phyloP scores from a whole-genome alignment of 2,888 invertebrate species.

The Perdita meconis region DNA sequence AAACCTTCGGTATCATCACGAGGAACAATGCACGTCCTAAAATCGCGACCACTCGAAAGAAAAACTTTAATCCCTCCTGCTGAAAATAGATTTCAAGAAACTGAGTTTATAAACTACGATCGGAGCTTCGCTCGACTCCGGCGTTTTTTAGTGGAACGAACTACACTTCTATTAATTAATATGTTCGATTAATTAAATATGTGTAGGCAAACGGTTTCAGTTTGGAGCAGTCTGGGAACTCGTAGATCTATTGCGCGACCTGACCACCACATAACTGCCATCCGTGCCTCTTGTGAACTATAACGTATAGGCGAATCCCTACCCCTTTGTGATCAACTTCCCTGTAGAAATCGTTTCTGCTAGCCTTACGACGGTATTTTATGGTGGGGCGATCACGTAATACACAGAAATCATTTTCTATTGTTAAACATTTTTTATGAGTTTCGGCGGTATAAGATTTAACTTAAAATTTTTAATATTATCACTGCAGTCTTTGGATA shows the following conservation, averaged over 20 bases:
- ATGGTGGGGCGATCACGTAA: background rate
- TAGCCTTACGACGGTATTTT: background rate
- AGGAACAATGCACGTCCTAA: conserved; percentile 14
- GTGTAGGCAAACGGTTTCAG: background rate
- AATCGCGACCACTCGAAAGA: conserved; percentile 23
- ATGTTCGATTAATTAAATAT: background rate
- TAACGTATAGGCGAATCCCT: conserved; percentile 47
- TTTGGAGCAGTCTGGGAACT: background rate
- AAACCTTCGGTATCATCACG: conserved; percentile 48
- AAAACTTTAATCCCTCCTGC: conserved; percentile 1
- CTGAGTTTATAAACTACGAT: too few species aligned
- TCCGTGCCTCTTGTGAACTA: conserved; percentile 29
- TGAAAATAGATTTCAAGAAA: conserved; percentile 55
- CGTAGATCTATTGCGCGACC: conserved; percentile 8
- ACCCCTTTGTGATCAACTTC: conserved; percentile 22
- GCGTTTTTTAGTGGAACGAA: background rate
- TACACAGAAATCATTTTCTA: background rate
- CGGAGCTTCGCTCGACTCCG: too few species aligned
- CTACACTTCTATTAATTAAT: background rate
- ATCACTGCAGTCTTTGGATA: too few species aligned
- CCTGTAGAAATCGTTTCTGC: conserved; percentile 1
- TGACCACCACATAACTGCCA: conserved; percentile 45
- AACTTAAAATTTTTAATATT: background rate
- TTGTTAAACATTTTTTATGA: background rate
- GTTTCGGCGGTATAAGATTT: background rate